A percentile compares a stretch with the other conserved stretches of the same genome.
Conservation (phyloP, 2,888 invertebrate species). For the Pammene fasciana region DNA sequence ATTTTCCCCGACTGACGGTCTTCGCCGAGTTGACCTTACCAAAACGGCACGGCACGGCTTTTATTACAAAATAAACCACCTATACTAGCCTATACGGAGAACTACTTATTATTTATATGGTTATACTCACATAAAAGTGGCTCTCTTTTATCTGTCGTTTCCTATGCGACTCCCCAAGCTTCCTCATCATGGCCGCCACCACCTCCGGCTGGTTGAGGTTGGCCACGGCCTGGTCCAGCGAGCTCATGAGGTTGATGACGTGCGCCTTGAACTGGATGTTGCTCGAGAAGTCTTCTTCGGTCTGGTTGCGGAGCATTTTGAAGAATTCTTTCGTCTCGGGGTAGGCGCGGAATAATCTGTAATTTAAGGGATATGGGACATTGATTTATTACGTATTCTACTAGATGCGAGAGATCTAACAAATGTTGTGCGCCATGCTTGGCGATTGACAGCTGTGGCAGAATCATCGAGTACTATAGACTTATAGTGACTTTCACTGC, state of each 20-base stretch:
- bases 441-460: too few relatives aligned
- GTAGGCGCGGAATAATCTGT: constrained; percentile 68
- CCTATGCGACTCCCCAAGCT: constrained; percentile 72
- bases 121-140: constrained; percentile 67
- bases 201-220: constrained; percentile 74
- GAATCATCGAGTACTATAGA: too few relatives aligned
- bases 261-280: constrained; percentile 78
- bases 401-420: too few relatives aligned
- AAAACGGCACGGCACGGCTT: too few relatives aligned
- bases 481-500: too few relatives aligned
- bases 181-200: constrained; percentile 74
- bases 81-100: too few relatives aligned
- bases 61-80: too few relatives aligned
- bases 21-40: too few relatives aligned
- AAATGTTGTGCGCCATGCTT: too few relatives aligned
- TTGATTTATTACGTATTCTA: too few relatives aligned
- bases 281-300: constrained; percentile 65
- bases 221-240: constrained; percentile 68
- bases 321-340: constrained; percentile 75
- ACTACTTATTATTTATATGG: too few relatives aligned
- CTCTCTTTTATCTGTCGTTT: constrained; percentile 65
- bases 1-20: too few relatives aligned
- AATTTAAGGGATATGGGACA: not conserved
- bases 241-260: constrained; percentile 75
- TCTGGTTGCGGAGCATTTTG: constrained; percentile 65